Evolutionary conservation across 2,797 vertebrate genomes (phyloP), one percentile per base, ranked within the genome.

Genomic region (Schizopygopsis pylzovi): DNA sequence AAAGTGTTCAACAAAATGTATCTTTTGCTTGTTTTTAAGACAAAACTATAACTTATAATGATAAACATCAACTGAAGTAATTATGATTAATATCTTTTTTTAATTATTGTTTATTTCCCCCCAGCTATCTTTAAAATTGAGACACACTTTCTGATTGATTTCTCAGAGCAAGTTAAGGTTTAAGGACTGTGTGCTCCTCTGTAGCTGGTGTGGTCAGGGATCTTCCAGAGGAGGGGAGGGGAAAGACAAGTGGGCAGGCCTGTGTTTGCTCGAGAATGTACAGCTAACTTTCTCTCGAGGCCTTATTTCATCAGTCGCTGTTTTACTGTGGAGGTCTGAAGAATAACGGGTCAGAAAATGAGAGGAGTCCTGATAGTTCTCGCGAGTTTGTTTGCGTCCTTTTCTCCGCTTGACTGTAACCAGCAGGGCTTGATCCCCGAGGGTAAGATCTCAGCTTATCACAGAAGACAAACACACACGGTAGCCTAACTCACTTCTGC

Each of bases 391-490:
- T 83, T 87, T 4, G 61, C 59, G 0, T 80, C 90, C 20, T 76
- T 89, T 45, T 20, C 71, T 2, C 72, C 72, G 71, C 54, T 87
- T 0, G 45, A 7, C 82, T 89, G 93, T 12, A 91, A 92, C 2
- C 85, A 93, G 67, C 86, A 85, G 88, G 90, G 76, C 13, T 63
- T 71, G 10, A 54, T 90, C 77, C 88, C 91, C 1, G 89, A 93
- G 86, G 95, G 95, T 95, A 90, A 91, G 91, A 49, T 65, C 63
- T 68, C 61, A 15, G 43, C 33, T 71, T 28, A 7, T 56, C 49
- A 25, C 15, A 28, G n/a, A 45, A 59, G 4, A 43, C 18, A 63
- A 25, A 79, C 49, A 61, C 28, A 18, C 25, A 6, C 18, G 25
- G 43, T 28, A 47, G 11, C 25, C n/a, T 25, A 39, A 25, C 5